Evolutionary conservation across 1,140 invertebrate genomes (phyloP).

Genomic region (Ylistrum balloti): DNA sequence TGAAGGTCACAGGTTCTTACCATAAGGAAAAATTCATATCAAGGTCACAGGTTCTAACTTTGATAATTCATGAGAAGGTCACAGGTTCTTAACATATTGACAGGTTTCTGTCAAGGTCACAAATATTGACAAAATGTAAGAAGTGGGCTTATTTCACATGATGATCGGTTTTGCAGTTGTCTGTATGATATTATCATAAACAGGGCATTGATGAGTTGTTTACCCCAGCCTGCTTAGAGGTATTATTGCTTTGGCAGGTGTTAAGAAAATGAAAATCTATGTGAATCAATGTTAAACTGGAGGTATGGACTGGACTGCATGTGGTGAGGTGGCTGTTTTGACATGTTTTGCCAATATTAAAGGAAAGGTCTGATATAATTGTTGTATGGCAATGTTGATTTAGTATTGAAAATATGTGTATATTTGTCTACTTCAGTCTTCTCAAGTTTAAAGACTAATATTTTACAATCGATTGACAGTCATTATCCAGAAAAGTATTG

Average conservation of each 20-base stretch:
- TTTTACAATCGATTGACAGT: slow-evolving; percentile 8
- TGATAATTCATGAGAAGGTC: too few species aligned
- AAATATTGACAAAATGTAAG: too few species aligned
- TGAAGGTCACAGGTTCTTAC: too few species aligned
- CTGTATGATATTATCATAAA: too few species aligned
- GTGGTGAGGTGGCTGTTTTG: not conserved
- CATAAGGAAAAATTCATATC: too few species aligned
- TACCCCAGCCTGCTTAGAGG: not conserved
- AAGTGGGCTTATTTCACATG: too few species aligned
- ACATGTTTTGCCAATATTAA: not conserved
- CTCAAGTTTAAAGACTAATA: not conserved
- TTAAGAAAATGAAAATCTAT: not conserved
- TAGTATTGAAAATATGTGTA: slow-evolving; percentile 13
- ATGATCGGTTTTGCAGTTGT: too few species aligned
- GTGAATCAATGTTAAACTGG: too few species aligned
- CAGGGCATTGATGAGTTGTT: not conserved
- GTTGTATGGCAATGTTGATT: not conserved
- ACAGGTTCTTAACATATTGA: too few species aligned
- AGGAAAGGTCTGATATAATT: not conserved
- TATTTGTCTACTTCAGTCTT: not conserved
- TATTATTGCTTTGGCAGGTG: not conserved
- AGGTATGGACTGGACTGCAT: too few species aligned
- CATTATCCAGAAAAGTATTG: not conserved
- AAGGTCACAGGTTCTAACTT: too few species aligned
- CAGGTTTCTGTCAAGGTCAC: too few species aligned